Percentiles rank a stretch among this genome's conserved stretches.
phyloP scores from a whole-genome alignment of 2,888 invertebrate genomes.

The Nephrocerus scutellatus region DNA sequence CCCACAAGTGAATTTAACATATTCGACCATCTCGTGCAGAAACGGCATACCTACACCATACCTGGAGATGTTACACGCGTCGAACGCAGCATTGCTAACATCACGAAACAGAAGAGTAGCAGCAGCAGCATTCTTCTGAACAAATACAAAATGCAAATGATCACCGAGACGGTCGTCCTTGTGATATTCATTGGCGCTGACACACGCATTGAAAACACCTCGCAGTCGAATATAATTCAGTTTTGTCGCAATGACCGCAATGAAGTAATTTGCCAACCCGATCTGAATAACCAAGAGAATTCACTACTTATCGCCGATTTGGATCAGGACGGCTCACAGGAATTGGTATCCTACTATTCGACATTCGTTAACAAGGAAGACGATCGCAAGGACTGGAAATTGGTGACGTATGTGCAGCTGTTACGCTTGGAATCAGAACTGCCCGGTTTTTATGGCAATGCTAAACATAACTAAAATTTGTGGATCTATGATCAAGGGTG shows the following conservation, averaged over 20 bases:
- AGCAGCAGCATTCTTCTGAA: conserved; percentile 22
- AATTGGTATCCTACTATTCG: conserved; percentile 69
- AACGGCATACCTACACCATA: conserved; percentile 34
- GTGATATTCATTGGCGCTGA: conserved; percentile 70
- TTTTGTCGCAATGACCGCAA: conserved; percentile 53
- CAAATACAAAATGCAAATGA: conserved; percentile 49
- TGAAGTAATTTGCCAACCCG: conserved; percentile 61
- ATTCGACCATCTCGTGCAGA: conserved; percentile 38
- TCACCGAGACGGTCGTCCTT: conserved; percentile 67
- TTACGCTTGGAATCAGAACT: conserved; percentile 66
- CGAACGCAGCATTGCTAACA: conserved; percentile 27
- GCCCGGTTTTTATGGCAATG: conserved; percentile 58
- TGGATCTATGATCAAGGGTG: too few relatives aligned
- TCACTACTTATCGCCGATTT: conserved; percentile 68
- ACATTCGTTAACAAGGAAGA: conserved; percentile 50
- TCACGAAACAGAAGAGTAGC: conserved; percentile 25
- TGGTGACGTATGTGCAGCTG: conserved; percentile 62
- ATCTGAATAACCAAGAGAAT: conserved; percentile 63
- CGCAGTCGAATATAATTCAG: conserved; percentile 69
- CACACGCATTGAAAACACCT: conserved; percentile 68
- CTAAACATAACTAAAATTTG: too few relatives aligned
- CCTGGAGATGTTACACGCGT: conserved; percentile 26
- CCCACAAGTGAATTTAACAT: conserved; percentile 33
- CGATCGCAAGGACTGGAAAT: conserved; percentile 51
- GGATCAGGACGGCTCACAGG: conserved; percentile 68